phyloP scores from a whole-genome alignment of 2,888 invertebrate species.

The Callosobruchus maculatus region DNA sequence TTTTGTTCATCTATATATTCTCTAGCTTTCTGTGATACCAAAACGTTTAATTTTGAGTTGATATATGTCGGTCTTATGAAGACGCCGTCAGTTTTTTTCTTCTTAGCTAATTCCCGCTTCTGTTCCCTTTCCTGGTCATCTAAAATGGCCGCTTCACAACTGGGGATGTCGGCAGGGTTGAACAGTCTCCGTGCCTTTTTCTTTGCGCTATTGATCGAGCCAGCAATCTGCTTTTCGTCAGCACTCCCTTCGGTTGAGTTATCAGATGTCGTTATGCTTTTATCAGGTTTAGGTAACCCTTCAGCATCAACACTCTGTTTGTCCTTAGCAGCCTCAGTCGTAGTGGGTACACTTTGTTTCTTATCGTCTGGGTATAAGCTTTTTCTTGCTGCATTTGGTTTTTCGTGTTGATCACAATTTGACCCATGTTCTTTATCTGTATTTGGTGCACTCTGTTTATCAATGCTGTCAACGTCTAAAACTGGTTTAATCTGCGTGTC shows the following conservation, averaged over 20 bases:
- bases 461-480: neutral
- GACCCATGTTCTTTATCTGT: too few species aligned
- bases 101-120: conserved; percentile 14
- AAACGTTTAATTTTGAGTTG: conserved; percentile 4
- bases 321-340: neutral
- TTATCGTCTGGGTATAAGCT: too few species aligned
- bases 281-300: neutral
- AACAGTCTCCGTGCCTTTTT: conserved; percentile 22
- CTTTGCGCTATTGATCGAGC: neutral
- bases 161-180: conserved; percentile 20
- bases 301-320: neutral
- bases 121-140: conserved; percentile 27
- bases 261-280: neutral
- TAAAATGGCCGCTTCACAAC: conserved; percentile 3
- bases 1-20: conserved; percentile 11
- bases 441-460: too few species aligned
- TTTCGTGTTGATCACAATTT: too few species aligned
- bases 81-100: conserved; percentile 11
- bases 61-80: conserved; percentile 9
- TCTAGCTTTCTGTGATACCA: conserved; percentile 13
- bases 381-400: neutral
- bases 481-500: neutral
- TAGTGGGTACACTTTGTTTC: too few species aligned
- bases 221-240: conserved; percentile 7
- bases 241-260: neutral